A percentile compares a stretch with the other conserved stretches of the same genome.
These are phyloP conservation scores for Meandrusa payeni DNA, from an alignment of 2,888 invertebrate genomes.

Conservation along the genomic window DNA sequence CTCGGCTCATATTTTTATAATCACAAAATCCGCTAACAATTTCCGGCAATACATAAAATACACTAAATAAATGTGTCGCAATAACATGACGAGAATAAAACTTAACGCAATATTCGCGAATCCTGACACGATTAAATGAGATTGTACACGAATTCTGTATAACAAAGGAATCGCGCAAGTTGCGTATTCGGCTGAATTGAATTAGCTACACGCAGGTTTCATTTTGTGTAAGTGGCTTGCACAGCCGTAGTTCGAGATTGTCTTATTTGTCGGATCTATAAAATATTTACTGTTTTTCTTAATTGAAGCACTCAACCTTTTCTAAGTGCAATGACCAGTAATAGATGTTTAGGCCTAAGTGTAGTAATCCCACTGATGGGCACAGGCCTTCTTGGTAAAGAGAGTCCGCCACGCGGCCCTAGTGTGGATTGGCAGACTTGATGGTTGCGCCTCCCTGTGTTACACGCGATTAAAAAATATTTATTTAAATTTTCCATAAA, in stretches of 20 bases:
- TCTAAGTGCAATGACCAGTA: too few species aligned
- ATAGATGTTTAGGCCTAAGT: too few species aligned
- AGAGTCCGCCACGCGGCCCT: too few species aligned
- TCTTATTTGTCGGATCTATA: conserved; percentile 26
- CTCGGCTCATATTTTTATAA: too few species aligned
- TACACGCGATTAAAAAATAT: too few species aligned
- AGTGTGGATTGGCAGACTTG: too few species aligned
- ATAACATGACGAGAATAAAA: neutral
- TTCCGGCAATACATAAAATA: neutral
- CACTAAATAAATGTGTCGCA: too few species aligned
- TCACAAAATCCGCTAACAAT: too few species aligned
- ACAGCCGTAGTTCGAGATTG: conserved; percentile 5
- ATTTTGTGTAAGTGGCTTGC: conserved; percentile 7
- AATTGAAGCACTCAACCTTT: neutral
- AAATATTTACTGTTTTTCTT: conserved; percentile 10
- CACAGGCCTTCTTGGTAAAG: too few species aligned
- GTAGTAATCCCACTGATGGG: too few species aligned
- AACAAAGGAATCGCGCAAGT: conserved; percentile 43
- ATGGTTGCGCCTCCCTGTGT: too few species aligned
- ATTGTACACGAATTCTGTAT: conserved; percentile 42
- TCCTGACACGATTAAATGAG: conserved; percentile 40
- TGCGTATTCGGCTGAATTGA: conserved; percentile 48
- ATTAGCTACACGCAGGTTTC: conserved; percentile 41
- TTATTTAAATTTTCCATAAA: too few species aligned
- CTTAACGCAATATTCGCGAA: conserved; percentile 26